Percentiles rank a stretch among this genome's conserved stretches.
phyloP scores from a whole-genome alignment of 2,113 vertebrate genomes.

The Gymnogyps californianus region DNA sequence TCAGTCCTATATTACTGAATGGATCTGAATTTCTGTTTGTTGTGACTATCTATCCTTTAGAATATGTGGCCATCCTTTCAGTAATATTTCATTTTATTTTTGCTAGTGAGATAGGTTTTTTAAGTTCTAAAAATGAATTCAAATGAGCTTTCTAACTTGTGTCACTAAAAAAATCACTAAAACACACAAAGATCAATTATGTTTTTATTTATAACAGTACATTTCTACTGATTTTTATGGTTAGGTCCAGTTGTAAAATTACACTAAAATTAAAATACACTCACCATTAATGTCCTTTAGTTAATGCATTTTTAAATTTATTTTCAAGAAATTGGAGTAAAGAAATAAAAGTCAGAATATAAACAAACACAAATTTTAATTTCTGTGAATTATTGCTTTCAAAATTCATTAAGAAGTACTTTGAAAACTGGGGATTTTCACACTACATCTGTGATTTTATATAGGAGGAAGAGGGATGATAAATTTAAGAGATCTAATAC shows the following conservation, averaged over 20 bases:
- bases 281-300: not conserved
- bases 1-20: not conserved
- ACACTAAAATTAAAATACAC: not conserved
- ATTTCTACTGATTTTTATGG: not conserved
- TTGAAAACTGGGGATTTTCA: not conserved
- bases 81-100: not conserved
- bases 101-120: not conserved
- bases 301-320: not conserved
- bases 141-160: not conserved
- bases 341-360: not conserved
- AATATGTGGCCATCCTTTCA: not conserved
- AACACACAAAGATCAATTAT: not conserved
- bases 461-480: not conserved
- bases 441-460: not conserved
- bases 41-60: not conserved
- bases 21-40: not conserved
- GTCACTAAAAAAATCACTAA: not conserved
- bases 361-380: not conserved
- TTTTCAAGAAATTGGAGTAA: not conserved
- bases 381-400: not conserved
- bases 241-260: not conserved
- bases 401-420: not conserved
- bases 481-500: not conserved
- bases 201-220: not conserved
- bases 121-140: not conserved